Percentiles rank a stretch among this genome's conserved stretches.
Evolutionary conservation across 2,113 vertebrate genomes (phyloP).

Genomic region (Megaceryle torquata): DNA sequence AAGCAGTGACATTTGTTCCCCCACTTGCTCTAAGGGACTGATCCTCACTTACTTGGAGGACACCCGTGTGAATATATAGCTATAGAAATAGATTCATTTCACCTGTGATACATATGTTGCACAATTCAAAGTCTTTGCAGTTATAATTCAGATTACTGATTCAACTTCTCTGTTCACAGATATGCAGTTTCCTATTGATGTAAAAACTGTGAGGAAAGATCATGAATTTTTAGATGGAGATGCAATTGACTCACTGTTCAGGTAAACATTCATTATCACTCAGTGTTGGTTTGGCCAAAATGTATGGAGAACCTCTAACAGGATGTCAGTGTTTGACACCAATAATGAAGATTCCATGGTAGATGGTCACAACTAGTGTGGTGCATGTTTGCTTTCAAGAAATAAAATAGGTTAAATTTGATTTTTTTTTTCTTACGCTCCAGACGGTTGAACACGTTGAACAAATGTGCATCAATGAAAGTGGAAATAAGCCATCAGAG

Average conservation of each 20-base stretch:
- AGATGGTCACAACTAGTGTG: neutral
- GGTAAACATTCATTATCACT: conserved; percentile 59
- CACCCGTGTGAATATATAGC: neutral
- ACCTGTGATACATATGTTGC: neutral
- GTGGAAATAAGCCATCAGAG: conserved; percentile 78
- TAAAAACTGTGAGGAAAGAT: conserved; percentile 75
- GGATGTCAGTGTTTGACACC: neutral
- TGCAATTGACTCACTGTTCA: conserved; percentile 78
- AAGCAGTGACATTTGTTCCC: neutral
- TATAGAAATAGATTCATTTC: neutral
- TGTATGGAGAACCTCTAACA: neutral
- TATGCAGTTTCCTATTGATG: conserved; percentile 77
- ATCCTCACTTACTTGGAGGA: neutral
- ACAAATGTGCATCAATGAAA: conserved; percentile 84
- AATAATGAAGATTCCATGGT: fast-evolving
- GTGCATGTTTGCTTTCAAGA: neutral
- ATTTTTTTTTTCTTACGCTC: neutral
- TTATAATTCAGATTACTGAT: neutral
- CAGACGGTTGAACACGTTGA: conserved; percentile 85
- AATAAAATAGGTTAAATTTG: neutral
- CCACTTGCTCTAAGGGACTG: neutral
- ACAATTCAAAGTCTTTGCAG: neutral
- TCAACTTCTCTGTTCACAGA: conserved; percentile 62
- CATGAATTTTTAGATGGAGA: conserved; percentile 82
- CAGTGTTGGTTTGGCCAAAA: neutral